phyloP scores from a whole-genome alignment of 2,888 invertebrate genomes.

The Nycteola revayana region DNA sequence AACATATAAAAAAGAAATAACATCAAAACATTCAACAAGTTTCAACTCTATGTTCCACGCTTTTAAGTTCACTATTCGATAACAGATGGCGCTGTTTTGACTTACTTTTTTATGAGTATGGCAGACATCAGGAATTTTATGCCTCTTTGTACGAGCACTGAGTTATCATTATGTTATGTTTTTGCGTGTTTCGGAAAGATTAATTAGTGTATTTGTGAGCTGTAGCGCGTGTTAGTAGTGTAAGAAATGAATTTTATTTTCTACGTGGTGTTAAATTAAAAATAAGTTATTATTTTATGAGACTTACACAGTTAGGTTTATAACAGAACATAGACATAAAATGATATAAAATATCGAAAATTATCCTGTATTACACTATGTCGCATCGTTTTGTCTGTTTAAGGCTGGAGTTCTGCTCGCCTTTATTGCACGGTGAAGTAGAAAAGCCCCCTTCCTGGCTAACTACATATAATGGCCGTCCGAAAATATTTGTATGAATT shows the following conservation, averaged over 20 bases:
- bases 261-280: too few relatives aligned
- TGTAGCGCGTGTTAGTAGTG: conserved; percentile 21
- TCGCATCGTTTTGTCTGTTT: too few relatives aligned
- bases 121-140: conserved; percentile 41
- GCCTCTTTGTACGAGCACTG: conserved; percentile 45
- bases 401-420: too few relatives aligned
- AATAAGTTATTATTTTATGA: too few relatives aligned
- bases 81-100: conserved; percentile 27
- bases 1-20: conserved; percentile 26
- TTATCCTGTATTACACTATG: too few relatives aligned
- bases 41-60: conserved; percentile 23
- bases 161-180: conserved; percentile 34
- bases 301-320: too few relatives aligned
- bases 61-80: conserved; percentile 30
- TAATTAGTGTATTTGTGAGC: conserved; percentile 33
- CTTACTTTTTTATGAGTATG: conserved; percentile 34
- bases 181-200: conserved; percentile 34
- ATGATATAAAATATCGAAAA: too few relatives aligned
- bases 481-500: too few relatives aligned
- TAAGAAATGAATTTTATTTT: neutral
- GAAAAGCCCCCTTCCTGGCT: too few relatives aligned
- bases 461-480: too few relatives aligned
- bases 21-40: conserved; percentile 15
- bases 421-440: too few relatives aligned
- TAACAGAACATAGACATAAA: too few relatives aligned